Evolutionary conservation across 2,888 invertebrate genomes (phyloP).

Genomic region (Pantelozetes paolii): DNA sequence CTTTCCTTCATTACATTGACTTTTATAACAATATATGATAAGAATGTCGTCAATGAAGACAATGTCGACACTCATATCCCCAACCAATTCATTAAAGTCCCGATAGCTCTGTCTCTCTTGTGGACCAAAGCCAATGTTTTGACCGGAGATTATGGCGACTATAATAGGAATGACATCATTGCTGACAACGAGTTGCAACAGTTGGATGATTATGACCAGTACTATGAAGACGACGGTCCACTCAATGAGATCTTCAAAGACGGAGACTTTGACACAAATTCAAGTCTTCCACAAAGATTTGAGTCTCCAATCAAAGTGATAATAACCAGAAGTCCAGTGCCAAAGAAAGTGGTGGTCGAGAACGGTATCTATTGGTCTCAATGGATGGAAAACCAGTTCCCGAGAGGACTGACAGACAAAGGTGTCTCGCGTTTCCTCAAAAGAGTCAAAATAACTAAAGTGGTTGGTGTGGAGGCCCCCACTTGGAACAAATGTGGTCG

Average conservation of each 20-base stretch:
- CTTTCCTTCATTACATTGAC: slow-evolving; percentile 17
- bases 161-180: slow-evolving; percentile 38
- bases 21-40: neutral
- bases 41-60: slow-evolving; percentile 17
- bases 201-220: slow-evolving; percentile 44
- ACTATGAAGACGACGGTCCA: slow-evolving; percentile 43
- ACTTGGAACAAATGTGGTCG: slow-evolving; percentile 68
- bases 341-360: slow-evolving; percentile 46
- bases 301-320: slow-evolving; percentile 11
- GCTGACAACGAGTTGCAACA: slow-evolving; percentile 41
- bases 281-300: slow-evolving; percentile 21
- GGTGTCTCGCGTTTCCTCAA: slow-evolving; percentile 65
- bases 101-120: slow-evolving; percentile 29
- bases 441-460: slow-evolving; percentile 54
- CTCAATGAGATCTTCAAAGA: slow-evolving; percentile 43
- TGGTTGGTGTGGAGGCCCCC: slow-evolving; percentile 65
- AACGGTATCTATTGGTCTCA: slow-evolving; percentile 69
- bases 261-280: slow-evolving; percentile 44
- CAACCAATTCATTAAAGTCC: slow-evolving; percentile 26
- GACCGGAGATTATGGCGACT: slow-evolving; percentile 33
- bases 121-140: slow-evolving; percentile 28
- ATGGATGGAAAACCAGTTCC: slow-evolving; percentile 64
- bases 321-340: slow-evolving; percentile 3
- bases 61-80: neutral
- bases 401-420: slow-evolving; percentile 64